Conservation (phyloP, 2,797 vertebrate genomes). For the Remorina albescens region DNA sequence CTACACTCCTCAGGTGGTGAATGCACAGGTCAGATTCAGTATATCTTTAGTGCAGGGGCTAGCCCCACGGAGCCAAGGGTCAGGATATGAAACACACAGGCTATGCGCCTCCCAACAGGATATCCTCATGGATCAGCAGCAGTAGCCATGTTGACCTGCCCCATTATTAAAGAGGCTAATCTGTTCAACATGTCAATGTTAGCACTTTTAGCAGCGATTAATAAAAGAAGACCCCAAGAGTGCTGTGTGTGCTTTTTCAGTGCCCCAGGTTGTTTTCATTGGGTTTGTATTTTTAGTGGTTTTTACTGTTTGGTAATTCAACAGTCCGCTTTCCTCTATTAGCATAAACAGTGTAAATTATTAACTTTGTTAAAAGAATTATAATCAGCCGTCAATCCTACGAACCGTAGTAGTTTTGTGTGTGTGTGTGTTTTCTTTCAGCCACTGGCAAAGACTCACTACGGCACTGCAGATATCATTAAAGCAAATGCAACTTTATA, state of each 20-base stretch:
- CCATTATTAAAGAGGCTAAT: conserved; percentile 89
- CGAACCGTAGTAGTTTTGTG: conserved; percentile 52
- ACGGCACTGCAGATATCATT: conserved; percentile 68
- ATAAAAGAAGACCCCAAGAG: conserved; percentile 92
- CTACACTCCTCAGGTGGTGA: conserved; percentile 5
- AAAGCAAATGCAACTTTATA: conserved; percentile 74
- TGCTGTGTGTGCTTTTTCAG: conserved; percentile 83
- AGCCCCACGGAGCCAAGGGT: conserved; percentile 63
- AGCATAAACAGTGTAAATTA: conserved; percentile 84
- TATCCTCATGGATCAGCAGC: conserved; percentile 81
- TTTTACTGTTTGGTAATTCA: conserved; percentile 82
- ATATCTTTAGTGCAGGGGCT: conserved; percentile 63
- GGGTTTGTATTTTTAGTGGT: conserved; percentile 79
- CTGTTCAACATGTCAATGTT: conserved; percentile 95
- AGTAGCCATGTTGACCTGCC: conserved; percentile 85
- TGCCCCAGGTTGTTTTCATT: conserved; percentile 84
- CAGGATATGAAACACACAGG: conserved; percentile 74
- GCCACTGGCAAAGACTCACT: conserved; percentile 72
- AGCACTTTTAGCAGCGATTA: conserved; percentile 95
- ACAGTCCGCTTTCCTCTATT: conserved; percentile 79
- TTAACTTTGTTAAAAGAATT: conserved; percentile 83
- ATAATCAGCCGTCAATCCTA: conserved; percentile 71
- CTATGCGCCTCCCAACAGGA: conserved; percentile 81
- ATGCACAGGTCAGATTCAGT: conserved; percentile 37
- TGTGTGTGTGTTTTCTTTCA: conserved; percentile 48